Conservation (phyloP, 2,113 vertebrate species). For the Peucedramus taeniatus region DNA sequence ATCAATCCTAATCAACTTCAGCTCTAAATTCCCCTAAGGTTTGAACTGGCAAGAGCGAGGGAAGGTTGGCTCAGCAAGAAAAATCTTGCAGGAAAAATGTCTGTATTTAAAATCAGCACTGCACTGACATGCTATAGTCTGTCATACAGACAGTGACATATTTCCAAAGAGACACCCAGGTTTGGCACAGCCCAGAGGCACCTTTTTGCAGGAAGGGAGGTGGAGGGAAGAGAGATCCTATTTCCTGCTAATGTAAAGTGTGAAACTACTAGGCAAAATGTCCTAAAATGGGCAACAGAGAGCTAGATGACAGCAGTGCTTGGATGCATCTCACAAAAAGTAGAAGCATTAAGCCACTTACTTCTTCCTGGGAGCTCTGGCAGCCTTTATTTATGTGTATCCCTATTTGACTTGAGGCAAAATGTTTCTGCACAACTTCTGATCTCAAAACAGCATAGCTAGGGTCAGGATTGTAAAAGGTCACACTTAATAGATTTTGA, state of each 20-base stretch:
- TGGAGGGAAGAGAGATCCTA: not conserved
- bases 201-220: not conserved
- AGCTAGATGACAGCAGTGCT: not conserved
- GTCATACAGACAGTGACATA: not conserved
- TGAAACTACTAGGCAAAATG: not conserved
- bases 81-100: not conserved
- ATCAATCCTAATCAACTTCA: conserved; percentile 24
- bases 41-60: not conserved
- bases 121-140: not conserved
- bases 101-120: not conserved
- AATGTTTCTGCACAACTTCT: not conserved
- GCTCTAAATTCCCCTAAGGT: not conserved
- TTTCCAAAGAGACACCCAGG: not conserved
- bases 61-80: not conserved
- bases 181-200: not conserved
- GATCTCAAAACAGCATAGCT: not conserved
- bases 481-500: not conserved
- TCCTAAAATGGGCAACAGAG: not conserved
- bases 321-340: not conserved
- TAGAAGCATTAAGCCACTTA: not conserved
- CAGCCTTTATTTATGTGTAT: not conserved
- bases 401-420: not conserved
- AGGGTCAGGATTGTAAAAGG: not conserved
- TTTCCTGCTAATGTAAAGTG: not conserved
- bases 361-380: not conserved